A percentile compares a stretch with the other conserved stretches of the same genome.
Evolutionary conservation across 2,797 vertebrate species (phyloP).

Genomic region (Lacerta viridis): DNA sequence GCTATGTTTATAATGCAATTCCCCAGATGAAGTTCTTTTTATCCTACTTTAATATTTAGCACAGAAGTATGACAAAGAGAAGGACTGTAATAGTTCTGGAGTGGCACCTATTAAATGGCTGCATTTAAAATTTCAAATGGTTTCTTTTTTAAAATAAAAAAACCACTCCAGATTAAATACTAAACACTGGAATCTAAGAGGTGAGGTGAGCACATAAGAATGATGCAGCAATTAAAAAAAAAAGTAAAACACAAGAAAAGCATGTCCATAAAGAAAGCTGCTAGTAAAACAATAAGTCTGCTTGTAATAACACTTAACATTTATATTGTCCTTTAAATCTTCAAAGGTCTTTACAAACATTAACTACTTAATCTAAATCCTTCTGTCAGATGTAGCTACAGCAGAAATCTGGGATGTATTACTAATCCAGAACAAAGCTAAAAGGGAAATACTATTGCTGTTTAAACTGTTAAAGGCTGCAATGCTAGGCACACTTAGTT

Average conservation of each 20-base stretch:
- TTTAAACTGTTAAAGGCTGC: slow-evolving; percentile 17
- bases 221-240: background rate
- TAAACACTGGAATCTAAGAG: background rate
- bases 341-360: slow-evolving; percentile 26
- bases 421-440: slow-evolving; percentile 24
- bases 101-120: background rate
- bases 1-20: background rate
- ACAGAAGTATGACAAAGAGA: background rate
- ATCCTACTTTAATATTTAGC: slow-evolving; percentile 2
- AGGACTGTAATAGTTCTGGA: background rate
- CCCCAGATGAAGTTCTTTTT: background rate
- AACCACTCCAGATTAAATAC: background rate
- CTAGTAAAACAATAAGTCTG: slow-evolving; percentile 9
- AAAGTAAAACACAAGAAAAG: background rate
- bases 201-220: background rate
- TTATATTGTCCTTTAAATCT: slow-evolving; percentile 4
- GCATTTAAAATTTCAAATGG: slow-evolving; percentile 6
- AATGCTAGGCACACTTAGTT: background rate
- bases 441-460: slow-evolving; percentile 13
- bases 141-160: background rate
- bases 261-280: slow-evolving; percentile 2
- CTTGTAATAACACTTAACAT: slow-evolving; percentile 15
- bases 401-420: background rate
- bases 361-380: slow-evolving; percentile 40
- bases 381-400: slow-evolving; percentile 27